Conservation (phyloP, 2,113 vertebrate genomes). For the cattle (Bos taurus) region ARS-UCD2.0 NC_037333.1:52307001-52307500, state of each 20-base stretch:
- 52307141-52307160: neutral
- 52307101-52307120: neutral
- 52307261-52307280: neutral
- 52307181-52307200: neutral
- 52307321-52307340: neutral
- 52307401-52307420: neutral
- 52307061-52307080: conserved; percentile 18
- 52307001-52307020: neutral
- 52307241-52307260: neutral
- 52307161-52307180: neutral
- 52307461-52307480: neutral
- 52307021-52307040: neutral
- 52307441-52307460: neutral
- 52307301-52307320: neutral
- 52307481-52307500: neutral
- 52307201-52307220: neutral
- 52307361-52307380: neutral
- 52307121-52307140: neutral
- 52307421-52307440: neutral
- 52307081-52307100: neutral
- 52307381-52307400: neutral
- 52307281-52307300: neutral
- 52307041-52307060: neutral
- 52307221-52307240: neutral
- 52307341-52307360: neutral